Evolutionary conservation across 2,113 vertebrate species (phyloP).

Genomic region (Antigone vipio): DNA sequence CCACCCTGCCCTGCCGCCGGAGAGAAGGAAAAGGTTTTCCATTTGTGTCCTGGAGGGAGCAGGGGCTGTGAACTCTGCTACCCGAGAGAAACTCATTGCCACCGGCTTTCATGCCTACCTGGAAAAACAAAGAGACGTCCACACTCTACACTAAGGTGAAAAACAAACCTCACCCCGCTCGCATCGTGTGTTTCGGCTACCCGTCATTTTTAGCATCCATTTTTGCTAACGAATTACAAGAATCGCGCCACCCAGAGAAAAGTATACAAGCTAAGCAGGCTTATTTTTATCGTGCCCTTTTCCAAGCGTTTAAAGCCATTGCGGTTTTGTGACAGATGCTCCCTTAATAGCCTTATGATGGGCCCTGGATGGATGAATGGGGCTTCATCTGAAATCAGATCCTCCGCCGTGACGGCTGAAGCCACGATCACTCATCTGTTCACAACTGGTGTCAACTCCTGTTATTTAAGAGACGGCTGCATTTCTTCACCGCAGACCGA

Average conservation of each 20-base stretch:
- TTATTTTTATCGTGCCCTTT: conserved; percentile 5
- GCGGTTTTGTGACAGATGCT: conserved; percentile 31
- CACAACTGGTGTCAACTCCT: conserved; percentile 23
- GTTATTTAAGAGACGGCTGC: conserved; percentile 29
- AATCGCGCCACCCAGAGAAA: not conserved
- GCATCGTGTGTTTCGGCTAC: accelerated
- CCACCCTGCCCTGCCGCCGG: not conserved
- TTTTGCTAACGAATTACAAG: not conserved
- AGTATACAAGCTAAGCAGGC: not conserved
- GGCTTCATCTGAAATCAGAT: conserved; percentile 13
- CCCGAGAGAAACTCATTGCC: not conserved
- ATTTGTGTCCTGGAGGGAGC: not conserved
- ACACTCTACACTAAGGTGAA: not conserved
- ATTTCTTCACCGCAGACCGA: not conserved
- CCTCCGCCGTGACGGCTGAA: not conserved
- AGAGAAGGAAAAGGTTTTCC: not conserved
- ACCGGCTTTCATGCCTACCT: not conserved
- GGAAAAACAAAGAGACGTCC: not conserved
- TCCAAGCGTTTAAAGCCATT: not conserved
- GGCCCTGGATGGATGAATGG: conserved; percentile 3
- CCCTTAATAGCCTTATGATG: conserved; percentile 9
- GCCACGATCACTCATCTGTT: conserved; percentile 35
- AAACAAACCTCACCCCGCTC: not conserved
- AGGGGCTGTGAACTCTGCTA: not conserved
- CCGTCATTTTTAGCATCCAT: not conserved